Evolutionary conservation across 2,113 vertebrate genomes (phyloP).

Genomic region (Dromiciops gliroides): DNA sequence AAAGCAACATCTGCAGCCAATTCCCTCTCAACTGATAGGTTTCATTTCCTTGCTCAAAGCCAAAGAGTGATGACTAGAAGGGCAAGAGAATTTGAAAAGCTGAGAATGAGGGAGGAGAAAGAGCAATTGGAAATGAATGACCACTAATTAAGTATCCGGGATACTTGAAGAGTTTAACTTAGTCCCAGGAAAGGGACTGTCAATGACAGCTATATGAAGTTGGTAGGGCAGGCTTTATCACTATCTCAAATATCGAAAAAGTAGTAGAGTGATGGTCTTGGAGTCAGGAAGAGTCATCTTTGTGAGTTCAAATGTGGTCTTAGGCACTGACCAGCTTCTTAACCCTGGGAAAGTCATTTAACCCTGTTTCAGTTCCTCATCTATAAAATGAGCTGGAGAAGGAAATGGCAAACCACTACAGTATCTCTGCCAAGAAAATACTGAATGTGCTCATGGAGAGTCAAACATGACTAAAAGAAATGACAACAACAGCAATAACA

Average conservation of each 20-base stretch:
- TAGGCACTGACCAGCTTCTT: neutral
- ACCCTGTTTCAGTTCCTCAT: neutral
- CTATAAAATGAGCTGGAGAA: neutral
- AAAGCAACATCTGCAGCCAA: neutral
- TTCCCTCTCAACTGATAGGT: neutral
- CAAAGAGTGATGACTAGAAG: neutral
- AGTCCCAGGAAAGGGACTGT: neutral
- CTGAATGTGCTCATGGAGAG: neutral
- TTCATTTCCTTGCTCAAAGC: constrained; percentile 3
- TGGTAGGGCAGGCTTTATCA: neutral
- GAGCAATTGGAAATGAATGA: neutral
- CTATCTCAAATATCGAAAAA: neutral
- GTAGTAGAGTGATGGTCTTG: neutral
- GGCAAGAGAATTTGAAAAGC: neutral
- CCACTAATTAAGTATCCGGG: neutral
- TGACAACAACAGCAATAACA: neutral
- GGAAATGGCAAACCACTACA: neutral
- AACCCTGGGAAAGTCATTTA: neutral
- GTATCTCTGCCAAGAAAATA: too few species aligned
- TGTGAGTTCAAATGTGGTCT: neutral
- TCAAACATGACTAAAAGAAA: neutral
- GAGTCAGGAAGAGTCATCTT: too few species aligned
- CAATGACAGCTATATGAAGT: neutral
- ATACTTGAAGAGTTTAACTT: neutral
- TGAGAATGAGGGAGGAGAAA: neutral